Base-by-base conservation (phyloP, 1,140 invertebrate genomes). In the Atta colombica region DNA sequence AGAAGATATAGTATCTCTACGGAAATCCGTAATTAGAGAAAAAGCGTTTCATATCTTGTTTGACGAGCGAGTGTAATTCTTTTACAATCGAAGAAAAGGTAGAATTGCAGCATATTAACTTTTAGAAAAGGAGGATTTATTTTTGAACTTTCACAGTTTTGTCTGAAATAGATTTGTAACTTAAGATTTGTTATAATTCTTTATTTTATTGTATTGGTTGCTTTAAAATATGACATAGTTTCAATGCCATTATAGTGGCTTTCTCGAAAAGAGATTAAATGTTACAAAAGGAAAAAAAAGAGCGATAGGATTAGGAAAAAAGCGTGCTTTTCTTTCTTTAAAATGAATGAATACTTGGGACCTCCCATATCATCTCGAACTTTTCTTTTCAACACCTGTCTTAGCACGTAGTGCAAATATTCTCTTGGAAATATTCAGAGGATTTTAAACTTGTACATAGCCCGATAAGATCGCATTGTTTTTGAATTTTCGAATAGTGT, bases 401-500 rank as follows among this genome's bases (percentile, higher is more conserved):
- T 63, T 14, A 84, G 35, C 88, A 88, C 77, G 25, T 39, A 89
- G 39, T 51, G 21, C 0, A 21, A 21, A 21, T 21, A 89, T 55
- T 16, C 0, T 25, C 14, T 31, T n/a, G 28, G 45, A 49, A 86
- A 75, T 63, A 45, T 49, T 31, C 45, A 2, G 18, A 66, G n/a
- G 68, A 28, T 69, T 74, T 84, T 55, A 77, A 72, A 78, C 77
- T 60, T 51, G 39, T 71, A 61, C 51, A 45, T 31, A 39, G 14
- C 18, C 16, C 31, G 81, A 88, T 78, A 88, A 45, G 66, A 88
- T 86, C 31, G 60, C 31, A 51, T 25, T 35, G 55, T 87, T 18
- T 60, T 71, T 39, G 51, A 66, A 55, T 72, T 69, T 12, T 25
- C 25, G 63, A n/a, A 51, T 68, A 53, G 49, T 61, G n/a, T 66